Evolutionary conservation across 2,797 vertebrate species (phyloP).

Genomic region (Trematomus bernacchii): DNA sequence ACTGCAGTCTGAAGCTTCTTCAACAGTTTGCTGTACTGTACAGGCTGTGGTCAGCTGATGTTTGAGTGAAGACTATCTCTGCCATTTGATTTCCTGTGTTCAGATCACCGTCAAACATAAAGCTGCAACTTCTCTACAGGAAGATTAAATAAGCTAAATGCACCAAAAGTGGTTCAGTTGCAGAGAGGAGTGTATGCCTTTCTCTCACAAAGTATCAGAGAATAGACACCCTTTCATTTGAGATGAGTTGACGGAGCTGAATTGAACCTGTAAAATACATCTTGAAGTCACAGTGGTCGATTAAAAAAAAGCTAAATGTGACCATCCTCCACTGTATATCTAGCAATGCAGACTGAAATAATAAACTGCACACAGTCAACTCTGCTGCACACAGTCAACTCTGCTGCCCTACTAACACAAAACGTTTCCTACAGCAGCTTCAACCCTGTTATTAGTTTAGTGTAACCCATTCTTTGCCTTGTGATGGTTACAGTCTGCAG

Average conservation of each 20-base stretch:
- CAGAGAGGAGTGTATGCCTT: neutral
- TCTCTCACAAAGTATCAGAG: neutral
- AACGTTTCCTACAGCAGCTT: conserved; percentile 2
- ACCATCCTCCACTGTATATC: neutral
- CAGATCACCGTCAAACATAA: neutral
- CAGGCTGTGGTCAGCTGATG: neutral
- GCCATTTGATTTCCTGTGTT: conserved; percentile 23
- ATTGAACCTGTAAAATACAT: neutral
- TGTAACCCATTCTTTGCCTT: conserved; percentile 11
- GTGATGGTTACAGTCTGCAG: neutral
- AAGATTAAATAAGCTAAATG: neutral
- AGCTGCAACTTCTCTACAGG: neutral
- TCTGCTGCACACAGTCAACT: neutral
- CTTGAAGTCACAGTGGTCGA: neutral
- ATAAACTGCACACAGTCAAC: neutral
- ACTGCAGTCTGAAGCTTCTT: neutral
- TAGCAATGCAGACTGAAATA: neutral
- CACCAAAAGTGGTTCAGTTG: neutral
- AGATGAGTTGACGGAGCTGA: neutral
- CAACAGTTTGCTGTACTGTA: neutral
- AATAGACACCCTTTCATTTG: neutral
- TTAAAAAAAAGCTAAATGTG: neutral
- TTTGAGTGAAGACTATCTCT: neutral
- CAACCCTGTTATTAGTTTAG: conserved; percentile 6
- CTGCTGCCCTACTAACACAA: neutral